phyloP scores from a whole-genome alignment of 2,113 vertebrate species.

The Dendrocopos noguchii region DNA sequence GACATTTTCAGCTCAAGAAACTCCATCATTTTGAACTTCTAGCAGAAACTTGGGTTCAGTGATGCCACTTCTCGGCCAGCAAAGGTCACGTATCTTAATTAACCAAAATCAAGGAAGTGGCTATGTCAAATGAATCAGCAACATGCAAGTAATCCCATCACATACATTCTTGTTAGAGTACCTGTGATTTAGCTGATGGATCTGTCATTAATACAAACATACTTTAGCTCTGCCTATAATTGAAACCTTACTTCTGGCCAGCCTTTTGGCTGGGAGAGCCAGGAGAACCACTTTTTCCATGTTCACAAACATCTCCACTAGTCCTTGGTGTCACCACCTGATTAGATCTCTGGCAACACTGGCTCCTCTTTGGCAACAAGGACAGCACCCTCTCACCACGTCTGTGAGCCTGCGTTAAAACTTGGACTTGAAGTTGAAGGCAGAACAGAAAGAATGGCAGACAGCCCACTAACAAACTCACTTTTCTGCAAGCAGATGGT shows the following conservation, averaged over 20 bases:
- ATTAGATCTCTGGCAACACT: constrained; percentile 37
- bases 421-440: background rate
- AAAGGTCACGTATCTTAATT: background rate
- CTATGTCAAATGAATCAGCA: background rate
- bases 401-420: background rate
- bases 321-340: constrained; percentile 51
- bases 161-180: background rate
- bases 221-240: background rate
- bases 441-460: background rate
- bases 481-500: background rate
- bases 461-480: background rate
- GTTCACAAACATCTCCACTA: constrained; percentile 18
- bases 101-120: background rate
- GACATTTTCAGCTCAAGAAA: background rate
- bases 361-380: constrained; percentile 13
- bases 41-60: background rate
- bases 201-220: background rate
- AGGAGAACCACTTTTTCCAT: constrained; percentile 37
- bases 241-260: constrained; percentile 13
- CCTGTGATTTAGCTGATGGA: background rate
- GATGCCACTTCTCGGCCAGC: background rate
- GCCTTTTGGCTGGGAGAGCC: background rate
- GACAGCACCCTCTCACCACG: background rate
- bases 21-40: background rate
- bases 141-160: background rate